Evolutionary conservation across 1,140 invertebrate species (phyloP).

Genomic region (Drosophila busckii): DNA sequence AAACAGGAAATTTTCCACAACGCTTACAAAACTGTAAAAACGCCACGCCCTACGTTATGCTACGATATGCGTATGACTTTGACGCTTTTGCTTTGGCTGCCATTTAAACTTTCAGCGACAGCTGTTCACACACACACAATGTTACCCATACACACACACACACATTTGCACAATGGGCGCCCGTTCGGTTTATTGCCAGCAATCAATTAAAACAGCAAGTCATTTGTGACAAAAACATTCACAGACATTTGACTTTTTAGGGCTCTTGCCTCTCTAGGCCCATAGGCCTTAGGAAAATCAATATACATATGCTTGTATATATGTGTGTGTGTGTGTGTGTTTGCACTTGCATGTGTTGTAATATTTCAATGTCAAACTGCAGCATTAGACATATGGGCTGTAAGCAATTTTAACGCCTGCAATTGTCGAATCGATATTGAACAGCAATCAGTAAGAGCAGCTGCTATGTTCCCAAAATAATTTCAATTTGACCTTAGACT

Average conservation of each 20-base stretch:
- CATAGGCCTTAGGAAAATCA: slow-evolving; percentile 45
- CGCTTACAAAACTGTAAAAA: slow-evolving; percentile 38
- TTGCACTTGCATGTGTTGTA: slow-evolving; percentile 34
- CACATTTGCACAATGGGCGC: slow-evolving; percentile 44
- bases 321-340: neutral
- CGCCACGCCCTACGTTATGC: slow-evolving; percentile 15
- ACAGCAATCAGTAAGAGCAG: no score
- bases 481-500: no score
- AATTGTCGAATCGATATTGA: slow-evolving; percentile 22
- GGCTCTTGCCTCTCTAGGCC: slow-evolving; percentile 4
- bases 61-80: slow-evolving; percentile 47
- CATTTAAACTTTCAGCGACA: slow-evolving; percentile 64
- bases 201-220: slow-evolving; percentile 73
- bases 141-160: slow-evolving; percentile 5
- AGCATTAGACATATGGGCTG: neutral
- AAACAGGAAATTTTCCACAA: slow-evolving; percentile 56
- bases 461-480: no score
- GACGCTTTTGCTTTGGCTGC: slow-evolving; percentile 64
- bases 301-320: slow-evolving; percentile 23
- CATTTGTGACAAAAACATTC: slow-evolving; percentile 74
- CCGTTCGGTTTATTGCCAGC: slow-evolving; percentile 70
- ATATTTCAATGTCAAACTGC: slow-evolving; percentile 66
- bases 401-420: slow-evolving; percentile 8
- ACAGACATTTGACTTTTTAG: slow-evolving; percentile 65
- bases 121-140: slow-evolving; percentile 24